These are phyloP conservation scores for Taurulus bubalis DNA, from an alignment of 2,113 vertebrate genomes.

Conservation along the genomic window DNA sequence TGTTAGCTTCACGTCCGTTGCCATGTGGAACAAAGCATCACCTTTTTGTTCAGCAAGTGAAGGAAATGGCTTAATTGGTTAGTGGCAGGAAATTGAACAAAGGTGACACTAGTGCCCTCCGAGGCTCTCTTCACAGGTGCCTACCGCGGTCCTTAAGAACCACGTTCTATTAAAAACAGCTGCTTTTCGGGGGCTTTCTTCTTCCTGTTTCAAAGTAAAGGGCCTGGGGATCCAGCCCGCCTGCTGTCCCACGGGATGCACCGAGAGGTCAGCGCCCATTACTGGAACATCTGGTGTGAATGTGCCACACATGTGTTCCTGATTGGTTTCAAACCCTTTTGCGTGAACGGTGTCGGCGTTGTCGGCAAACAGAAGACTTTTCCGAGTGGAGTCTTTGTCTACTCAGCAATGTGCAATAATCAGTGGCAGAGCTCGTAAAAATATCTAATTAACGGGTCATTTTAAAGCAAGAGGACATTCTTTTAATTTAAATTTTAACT, in stretches of 20 bases:
- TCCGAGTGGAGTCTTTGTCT: background rate
- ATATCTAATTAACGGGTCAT: conserved; percentile 9
- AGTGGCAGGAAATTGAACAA: conserved; percentile 11
- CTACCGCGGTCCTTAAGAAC: conserved; percentile 26
- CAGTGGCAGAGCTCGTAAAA: background rate
- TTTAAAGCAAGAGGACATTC: background rate
- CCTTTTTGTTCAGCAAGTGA: conserved; percentile 10
- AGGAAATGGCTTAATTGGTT: conserved; percentile 43
- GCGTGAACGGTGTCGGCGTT: background rate
- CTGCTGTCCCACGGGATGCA: conserved; percentile 25
- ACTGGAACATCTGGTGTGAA: conserved; percentile 64
- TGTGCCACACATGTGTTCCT: conserved; percentile 50
- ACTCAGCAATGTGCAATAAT: background rate
- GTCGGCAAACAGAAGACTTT: background rate
- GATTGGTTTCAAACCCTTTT: conserved; percentile 51
- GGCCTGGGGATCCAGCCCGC: conserved; percentile 39
- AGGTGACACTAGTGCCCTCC: conserved; percentile 22
- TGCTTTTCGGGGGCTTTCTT: conserved; percentile 31
- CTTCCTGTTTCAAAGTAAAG: conserved; percentile 27
- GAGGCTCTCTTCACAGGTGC: conserved; percentile 29
- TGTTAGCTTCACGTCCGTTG: background rate
- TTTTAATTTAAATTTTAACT: conserved; percentile 13
- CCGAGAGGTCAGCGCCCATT: conserved; percentile 45
- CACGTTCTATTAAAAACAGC: conserved; percentile 42
- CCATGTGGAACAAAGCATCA: conserved; percentile 5